phyloP scores from a whole-genome alignment of 2,888 invertebrate species.

The Ochropleura leucogaster region DNA sequence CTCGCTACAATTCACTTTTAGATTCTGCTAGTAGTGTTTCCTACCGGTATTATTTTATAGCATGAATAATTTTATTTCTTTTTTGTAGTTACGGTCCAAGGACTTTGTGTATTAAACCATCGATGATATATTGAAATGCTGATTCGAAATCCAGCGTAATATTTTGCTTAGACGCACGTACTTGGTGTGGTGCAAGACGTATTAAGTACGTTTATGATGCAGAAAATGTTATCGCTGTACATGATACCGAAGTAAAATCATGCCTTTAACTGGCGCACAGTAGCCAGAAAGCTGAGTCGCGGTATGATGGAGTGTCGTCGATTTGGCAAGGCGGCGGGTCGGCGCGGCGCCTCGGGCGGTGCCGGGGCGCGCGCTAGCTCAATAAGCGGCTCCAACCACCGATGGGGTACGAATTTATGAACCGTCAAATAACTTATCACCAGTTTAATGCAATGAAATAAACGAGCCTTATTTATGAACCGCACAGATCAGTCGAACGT shows the following conservation, averaged over 20 bases:
- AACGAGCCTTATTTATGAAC: slow-evolving; percentile 88
- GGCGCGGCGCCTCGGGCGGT: slow-evolving; percentile 80
- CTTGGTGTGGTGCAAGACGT: slow-evolving; percentile 40
- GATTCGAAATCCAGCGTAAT: slow-evolving; percentile 30
- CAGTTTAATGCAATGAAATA: slow-evolving; percentile 89
- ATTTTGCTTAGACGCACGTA: slow-evolving; percentile 49
- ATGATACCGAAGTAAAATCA: slow-evolving; percentile 78
- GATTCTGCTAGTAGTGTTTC: slow-evolving; percentile 83
- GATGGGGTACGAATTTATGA: slow-evolving; percentile 87
- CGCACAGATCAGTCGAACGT: slow-evolving; percentile 85
- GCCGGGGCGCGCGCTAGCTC: slow-evolving; percentile 77
- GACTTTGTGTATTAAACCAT: slow-evolving; percentile 59
- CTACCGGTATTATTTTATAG: slow-evolving; percentile 82
- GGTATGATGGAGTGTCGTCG: slow-evolving; percentile 82
- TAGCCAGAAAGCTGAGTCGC: slow-evolving; percentile 83
- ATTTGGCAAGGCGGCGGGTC: slow-evolving; percentile 85
- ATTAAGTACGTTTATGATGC: slow-evolving; percentile 76
- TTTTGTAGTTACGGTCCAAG: slow-evolving; percentile 63
- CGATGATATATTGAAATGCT: slow-evolving; percentile 55
- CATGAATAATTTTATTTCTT: slow-evolving; percentile 66
- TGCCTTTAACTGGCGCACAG: slow-evolving; percentile 80
- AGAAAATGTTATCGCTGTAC: slow-evolving; percentile 83
- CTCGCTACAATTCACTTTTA: slow-evolving; percentile 90
- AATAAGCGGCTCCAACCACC: slow-evolving; percentile 76
- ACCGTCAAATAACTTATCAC: slow-evolving; percentile 90